phyloP scores from a whole-genome alignment of 1,140 invertebrate genomes.

The Rhizoglyphus robini region DNA sequence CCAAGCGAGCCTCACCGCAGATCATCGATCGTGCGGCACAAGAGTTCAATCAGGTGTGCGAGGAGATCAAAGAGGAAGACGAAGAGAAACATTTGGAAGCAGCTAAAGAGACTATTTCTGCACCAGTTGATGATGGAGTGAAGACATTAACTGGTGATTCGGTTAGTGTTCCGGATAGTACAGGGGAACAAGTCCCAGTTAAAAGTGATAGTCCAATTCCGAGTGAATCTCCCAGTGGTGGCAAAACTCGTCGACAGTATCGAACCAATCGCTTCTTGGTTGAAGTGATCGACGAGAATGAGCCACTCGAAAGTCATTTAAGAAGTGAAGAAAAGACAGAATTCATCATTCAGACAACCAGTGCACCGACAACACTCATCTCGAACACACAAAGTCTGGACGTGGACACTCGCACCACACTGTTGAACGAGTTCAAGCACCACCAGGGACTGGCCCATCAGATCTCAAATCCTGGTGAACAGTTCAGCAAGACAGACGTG shows the following conservation, averaged over 20 bases:
- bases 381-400: conserved; percentile 28
- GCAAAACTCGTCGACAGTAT: not conserved
- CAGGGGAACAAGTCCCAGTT: no score
- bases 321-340: no score
- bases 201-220: no score
- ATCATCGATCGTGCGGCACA: conserved; percentile 78
- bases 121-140: not conserved
- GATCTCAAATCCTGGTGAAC: not conserved
- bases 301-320: no score
- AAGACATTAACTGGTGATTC: no score
- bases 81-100: not conserved
- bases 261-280: conserved; percentile 12
- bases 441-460: not conserved
- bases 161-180: no score
- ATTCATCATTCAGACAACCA: no score
- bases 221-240: no score
- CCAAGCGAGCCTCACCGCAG: conserved; percentile 64
- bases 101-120: not conserved
- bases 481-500: not conserved
- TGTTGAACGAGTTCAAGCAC: conserved; percentile 23
- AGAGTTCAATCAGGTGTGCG: conserved; percentile 52
- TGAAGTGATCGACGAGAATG: conserved; percentile 18
- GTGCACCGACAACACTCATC: conserved; percentile 24
- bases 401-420: conserved; percentile 19
- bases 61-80: not conserved